Evolutionary conservation across 2,888 invertebrate genomes (phyloP).

Genomic region (Falcaria lacertinaria): DNA sequence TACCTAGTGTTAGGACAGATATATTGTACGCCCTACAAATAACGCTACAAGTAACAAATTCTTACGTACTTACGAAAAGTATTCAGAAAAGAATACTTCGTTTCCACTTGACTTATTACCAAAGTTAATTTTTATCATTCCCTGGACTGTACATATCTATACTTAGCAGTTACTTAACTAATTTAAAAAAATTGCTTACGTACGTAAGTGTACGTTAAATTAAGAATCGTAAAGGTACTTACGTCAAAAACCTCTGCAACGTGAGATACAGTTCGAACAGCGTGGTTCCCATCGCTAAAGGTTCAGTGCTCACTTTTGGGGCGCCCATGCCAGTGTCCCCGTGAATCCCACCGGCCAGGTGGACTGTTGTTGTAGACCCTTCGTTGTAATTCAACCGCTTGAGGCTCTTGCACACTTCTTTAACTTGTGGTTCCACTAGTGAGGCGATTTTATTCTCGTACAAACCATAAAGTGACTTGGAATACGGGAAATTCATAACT

Average conservation of each 20-base stretch:
- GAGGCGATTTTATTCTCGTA: conserved; percentile 87
- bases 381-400: conserved; percentile 81
- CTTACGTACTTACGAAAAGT: no score
- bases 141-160: no score
- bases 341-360: conserved; percentile 74
- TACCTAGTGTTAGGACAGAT: not conserved
- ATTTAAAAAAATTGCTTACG: no score
- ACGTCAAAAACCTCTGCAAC: conserved; percentile 90
- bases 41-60: no score
- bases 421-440: conserved; percentile 84
- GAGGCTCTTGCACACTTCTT: conserved; percentile 86
- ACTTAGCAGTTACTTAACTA: no score
- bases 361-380: conserved; percentile 57
- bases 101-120: no score
- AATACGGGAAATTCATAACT: conserved; percentile 85
- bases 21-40: not conserved
- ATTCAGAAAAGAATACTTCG: no score
- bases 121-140: no score
- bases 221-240: no score
- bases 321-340: conserved; percentile 72
- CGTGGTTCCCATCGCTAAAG: conserved; percentile 90
- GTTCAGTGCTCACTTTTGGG: conserved; percentile 77
- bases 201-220: no score
- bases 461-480: conserved; percentile 84
- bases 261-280: conserved; percentile 95